Base-by-base conservation (phyloP, 2,797 vertebrate species). In the Mastacembelus armatus region DNA sequence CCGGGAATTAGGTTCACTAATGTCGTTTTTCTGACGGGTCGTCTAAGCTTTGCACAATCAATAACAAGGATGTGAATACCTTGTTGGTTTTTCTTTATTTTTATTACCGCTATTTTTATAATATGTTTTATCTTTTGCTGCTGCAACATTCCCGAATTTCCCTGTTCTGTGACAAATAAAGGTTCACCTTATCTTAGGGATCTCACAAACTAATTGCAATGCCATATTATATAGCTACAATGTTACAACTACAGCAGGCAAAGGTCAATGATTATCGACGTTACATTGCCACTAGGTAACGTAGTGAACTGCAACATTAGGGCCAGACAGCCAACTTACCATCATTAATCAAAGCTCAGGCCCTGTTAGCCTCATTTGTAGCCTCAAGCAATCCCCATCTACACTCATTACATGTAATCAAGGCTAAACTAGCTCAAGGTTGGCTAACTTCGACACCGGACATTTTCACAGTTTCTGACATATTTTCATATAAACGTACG, bases 351-450 rank as follows among this genome's bases (percentile, higher is more conserved):
- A 27, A 10, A 57, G 40, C 36, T 35, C 19, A 50, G 38, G n/a
- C 38, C 7, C 1, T 8, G 38, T 19, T 40, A 40, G 8, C n/a
- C n/a, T 6, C 4, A 36, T 16, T 3, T 33, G 21, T 26, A 29
- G 40, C 54, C 48, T 45, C 27, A 2, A 35, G 32, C 51, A 55
- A 54, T 64, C 50, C n/a, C 36, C 73, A 65, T 66, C 78, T 49
- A 45, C 56, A 16, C n/a, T 19, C 29, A 26, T 32, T 47, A 16
- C 43, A 39, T 5, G 39, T 33, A 38, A 69, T 18, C 67, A 22
- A 52, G 5, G 76, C 78, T 82, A 83, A 5, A 63, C 59, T 77
- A 81, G 69, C 70, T n/a, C 33, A 21, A 39, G 33, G 5, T 7
- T 21, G 58, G 72, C 63, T 84, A 83, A 22, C 59, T 35, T 7